Conservation (phyloP, 1,140 invertebrate species). For the Drosophila sucinea region DNA sequence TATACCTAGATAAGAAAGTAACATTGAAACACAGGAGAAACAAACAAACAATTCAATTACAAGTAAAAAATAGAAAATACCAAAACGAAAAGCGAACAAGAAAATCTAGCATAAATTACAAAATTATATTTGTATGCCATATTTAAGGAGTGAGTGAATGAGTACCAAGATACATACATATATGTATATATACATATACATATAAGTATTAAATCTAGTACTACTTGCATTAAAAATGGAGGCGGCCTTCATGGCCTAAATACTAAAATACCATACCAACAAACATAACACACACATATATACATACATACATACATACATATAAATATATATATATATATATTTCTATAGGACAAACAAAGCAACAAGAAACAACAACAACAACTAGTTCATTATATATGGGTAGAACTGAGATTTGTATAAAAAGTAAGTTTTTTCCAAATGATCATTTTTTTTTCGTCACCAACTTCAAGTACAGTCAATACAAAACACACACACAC, state of each 20-base stretch:
- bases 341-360: conserved; percentile 59
- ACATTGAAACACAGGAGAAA: conserved; percentile 29
- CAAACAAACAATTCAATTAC: conserved; percentile 65
- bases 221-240: not conserved
- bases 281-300: conserved; percentile 42
- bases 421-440: conserved; percentile 49
- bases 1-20: conserved; percentile 53
- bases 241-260: conserved; percentile 3
- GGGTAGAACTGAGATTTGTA: conserved; percentile 6
- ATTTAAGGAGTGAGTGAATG: conserved; percentile 28
- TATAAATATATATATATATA: conserved; percentile 35
- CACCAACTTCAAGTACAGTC: conserved; percentile 35
- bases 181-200: conserved; percentile 21
- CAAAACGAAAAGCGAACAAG: conserved; percentile 34
- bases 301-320: conserved; percentile 30
- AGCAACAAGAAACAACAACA: conserved; percentile 29
- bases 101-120: conserved; percentile 57
- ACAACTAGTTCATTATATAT: not conserved
- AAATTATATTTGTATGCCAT: conserved; percentile 66
- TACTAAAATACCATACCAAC: not conserved
- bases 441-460: conserved; percentile 31
- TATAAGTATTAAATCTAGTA: not conserved
- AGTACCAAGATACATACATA: conserved; percentile 18
- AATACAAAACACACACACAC: conserved; percentile 31
- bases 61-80: conserved; percentile 44